A percentile compares a stretch with the other conserved stretches of the same genome.
Conservation (phyloP, 1,140 invertebrate species). For the Lucilia sericata region DNA sequence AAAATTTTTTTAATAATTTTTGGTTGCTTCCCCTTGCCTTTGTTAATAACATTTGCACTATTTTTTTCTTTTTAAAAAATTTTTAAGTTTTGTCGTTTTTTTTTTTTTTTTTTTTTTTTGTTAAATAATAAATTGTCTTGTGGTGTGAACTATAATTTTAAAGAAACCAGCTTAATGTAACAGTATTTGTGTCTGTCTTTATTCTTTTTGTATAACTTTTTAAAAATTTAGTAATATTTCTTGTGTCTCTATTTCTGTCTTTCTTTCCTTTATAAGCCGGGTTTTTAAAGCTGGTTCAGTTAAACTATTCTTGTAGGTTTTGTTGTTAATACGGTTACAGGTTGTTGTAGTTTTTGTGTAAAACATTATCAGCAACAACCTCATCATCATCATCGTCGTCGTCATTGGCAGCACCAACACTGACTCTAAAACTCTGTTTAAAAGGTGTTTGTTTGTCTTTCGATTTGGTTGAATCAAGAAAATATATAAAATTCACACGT, state of each 20-base stretch:
- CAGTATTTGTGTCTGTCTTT: background rate
- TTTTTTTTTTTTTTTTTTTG: background rate
- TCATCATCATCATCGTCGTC: background rate
- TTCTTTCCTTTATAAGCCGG: too few relatives aligned
- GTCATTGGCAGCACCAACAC: background rate
- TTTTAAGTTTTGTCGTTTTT: too few relatives aligned
- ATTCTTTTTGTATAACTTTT: background rate
- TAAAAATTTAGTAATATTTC: background rate
- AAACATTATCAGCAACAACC: background rate
- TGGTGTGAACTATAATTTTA: background rate
- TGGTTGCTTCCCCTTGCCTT: background rate
- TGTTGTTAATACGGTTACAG: background rate
- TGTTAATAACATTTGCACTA: background rate
- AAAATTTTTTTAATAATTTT: background rate
- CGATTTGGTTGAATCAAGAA: background rate
- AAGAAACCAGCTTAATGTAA: conserved; percentile 7
- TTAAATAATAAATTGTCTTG: background rate
- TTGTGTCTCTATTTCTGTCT: too few relatives aligned
- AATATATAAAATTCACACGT: background rate
- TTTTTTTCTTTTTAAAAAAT: background rate
- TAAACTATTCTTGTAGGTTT: background rate
- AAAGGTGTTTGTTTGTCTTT: background rate
- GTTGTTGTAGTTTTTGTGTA: background rate
- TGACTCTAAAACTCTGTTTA: too few relatives aligned
- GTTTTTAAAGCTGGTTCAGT: too few relatives aligned